A percentile compares a stretch with the other conserved stretches of the same genome.
phyloP scores from a whole-genome alignment of 2,113 vertebrate species.

The Hemiprocne comata region DNA sequence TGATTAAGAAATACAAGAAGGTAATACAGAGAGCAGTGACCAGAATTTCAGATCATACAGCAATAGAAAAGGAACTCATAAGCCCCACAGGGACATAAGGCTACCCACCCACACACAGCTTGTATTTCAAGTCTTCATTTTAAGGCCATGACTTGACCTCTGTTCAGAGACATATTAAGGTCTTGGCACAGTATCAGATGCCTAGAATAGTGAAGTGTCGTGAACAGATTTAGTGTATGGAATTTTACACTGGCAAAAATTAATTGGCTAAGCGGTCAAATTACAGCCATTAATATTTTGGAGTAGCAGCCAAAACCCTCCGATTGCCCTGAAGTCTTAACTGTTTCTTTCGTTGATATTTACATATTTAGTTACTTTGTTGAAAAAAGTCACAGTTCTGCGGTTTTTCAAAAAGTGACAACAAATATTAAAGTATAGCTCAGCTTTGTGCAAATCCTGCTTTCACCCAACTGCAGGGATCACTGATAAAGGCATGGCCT shows the following conservation, averaged over 20 bases:
- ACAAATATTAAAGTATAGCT: background rate
- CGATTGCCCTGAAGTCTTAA: conserved; percentile 36
- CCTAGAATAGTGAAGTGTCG: conserved; percentile 72
- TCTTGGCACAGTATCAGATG: conserved; percentile 71
- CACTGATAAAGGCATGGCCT: background rate
- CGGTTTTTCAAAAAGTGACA: conserved; percentile 11
- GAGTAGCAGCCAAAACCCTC: conserved; percentile 57
- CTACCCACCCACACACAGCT: conserved; percentile 65
- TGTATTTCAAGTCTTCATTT: conserved; percentile 70
- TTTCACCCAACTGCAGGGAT: background rate
- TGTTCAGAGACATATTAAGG: conserved; percentile 66
- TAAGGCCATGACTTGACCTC: conserved; percentile 68
- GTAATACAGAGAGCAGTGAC: conserved; percentile 47
- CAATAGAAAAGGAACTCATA: conserved; percentile 61
- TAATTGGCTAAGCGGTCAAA: conserved; percentile 73
- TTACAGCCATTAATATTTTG: conserved; percentile 70
- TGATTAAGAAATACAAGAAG: conserved; percentile 66
- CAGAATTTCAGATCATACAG: conserved; percentile 57
- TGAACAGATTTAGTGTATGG: conserved; percentile 73
- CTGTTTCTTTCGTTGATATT: conserved; percentile 16
- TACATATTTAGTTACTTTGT: background rate
- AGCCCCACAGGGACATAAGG: conserved; percentile 52
- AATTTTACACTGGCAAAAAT: conserved; percentile 76
- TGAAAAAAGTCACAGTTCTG: background rate
- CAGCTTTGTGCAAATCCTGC: background rate